These are phyloP conservation scores for Ceyx margarethae DNA, from an alignment of 2,113 vertebrate species.

Conservation along the genomic window DNA sequence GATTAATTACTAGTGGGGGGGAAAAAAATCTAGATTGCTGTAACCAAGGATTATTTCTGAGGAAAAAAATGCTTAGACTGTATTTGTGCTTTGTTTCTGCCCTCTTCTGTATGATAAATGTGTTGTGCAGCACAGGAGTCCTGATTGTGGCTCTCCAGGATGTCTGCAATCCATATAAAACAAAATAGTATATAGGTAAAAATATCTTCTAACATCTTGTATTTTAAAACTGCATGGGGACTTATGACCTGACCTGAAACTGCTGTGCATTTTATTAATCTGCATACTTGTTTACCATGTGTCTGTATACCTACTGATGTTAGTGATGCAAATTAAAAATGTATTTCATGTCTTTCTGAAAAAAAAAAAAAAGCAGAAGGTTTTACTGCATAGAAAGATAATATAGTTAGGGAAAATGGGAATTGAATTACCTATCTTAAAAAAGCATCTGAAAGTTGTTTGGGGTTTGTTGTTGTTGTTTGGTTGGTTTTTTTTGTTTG, in stretches of 20 bases:
- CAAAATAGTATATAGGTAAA: not conserved
- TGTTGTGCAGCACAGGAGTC: not conserved
- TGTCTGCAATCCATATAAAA: not conserved
- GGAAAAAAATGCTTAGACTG: not conserved
- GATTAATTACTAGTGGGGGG: not conserved
- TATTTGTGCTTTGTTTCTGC: not conserved
- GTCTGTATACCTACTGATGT: not conserved
- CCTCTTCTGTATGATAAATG: not conserved
- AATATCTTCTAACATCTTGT: not conserved
- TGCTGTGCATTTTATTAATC: not conserved
- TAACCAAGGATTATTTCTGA: not conserved
- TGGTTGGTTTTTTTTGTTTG: too few relatives aligned
- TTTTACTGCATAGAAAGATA: not conserved
- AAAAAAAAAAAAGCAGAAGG: not conserved
- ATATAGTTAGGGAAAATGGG: not conserved
- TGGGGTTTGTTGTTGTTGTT: too few relatives aligned
- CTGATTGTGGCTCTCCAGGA: not conserved
- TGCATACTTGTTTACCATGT: not conserved
- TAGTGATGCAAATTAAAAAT: not conserved
- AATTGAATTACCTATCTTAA: not conserved
- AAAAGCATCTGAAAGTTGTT: not conserved
- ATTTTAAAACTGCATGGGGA: fast-evolving
- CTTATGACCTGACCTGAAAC: not conserved
- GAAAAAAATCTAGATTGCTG: not conserved
- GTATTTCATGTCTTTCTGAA: too few relatives aligned